Evolutionary conservation across 1,140 invertebrate genomes (phyloP).

Genomic region (Araneus ventricosus): DNA sequence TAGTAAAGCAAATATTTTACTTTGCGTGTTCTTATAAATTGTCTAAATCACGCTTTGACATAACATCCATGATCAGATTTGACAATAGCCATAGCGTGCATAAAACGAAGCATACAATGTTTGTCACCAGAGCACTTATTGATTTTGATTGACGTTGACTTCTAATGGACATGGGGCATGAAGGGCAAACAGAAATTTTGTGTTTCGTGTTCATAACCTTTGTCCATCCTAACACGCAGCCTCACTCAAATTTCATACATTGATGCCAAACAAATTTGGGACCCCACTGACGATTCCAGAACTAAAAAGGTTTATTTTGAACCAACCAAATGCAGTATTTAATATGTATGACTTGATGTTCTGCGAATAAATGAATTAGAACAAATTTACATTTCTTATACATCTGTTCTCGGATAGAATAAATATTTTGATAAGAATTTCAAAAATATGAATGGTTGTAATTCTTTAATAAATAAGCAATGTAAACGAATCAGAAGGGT

Average conservation of each 20-base stretch:
- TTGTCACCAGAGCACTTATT: conserved; percentile 51
- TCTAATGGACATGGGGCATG: conserved; percentile 55
- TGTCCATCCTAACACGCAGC: conserved; percentile 16
- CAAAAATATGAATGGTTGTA: too few relatives aligned
- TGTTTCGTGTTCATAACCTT: conserved; percentile 50
- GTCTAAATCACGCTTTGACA: conserved; percentile 27
- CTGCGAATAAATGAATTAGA: too few relatives aligned
- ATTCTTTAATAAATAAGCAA: too few relatives aligned
- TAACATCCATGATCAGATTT: conserved; percentile 16
- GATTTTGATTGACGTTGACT: conserved; percentile 56
- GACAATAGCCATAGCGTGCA: conserved; percentile 35
- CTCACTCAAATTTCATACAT: not conserved
- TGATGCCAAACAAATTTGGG: not conserved
- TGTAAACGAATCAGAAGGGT: too few relatives aligned
- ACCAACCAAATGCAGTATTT: too few relatives aligned
- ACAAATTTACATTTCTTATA: too few relatives aligned
- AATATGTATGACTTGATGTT: too few relatives aligned
- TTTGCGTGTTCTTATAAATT: conserved; percentile 10
- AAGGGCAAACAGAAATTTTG: conserved; percentile 56
- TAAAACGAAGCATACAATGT: conserved; percentile 38
- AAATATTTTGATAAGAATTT: too few relatives aligned
- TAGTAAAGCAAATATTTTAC: conserved; percentile 2
- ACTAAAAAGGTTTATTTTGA: too few relatives aligned
- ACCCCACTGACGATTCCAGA: too few relatives aligned
- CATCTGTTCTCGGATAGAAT: too few relatives aligned